phyloP scores from a whole-genome alignment of 2,888 invertebrate species.

The Globia sparganii region DNA sequence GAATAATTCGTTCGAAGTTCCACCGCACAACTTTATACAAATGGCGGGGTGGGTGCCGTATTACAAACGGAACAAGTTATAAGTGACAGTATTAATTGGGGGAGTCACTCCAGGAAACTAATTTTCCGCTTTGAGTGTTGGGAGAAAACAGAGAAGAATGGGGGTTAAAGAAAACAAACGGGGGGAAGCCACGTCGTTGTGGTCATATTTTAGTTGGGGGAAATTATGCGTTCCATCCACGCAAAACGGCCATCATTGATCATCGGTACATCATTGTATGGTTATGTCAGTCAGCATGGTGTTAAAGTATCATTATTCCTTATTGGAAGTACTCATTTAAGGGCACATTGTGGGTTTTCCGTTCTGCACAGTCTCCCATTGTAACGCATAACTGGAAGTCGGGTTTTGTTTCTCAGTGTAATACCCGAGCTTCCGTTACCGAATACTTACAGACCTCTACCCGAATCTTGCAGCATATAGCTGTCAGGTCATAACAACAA shows the following conservation, averaged over 20 bases:
- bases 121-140: constrained; percentile 40
- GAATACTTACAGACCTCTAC: neutral
- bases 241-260: neutral
- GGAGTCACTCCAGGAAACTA: constrained; percentile 41
- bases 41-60: constrained; percentile 78
- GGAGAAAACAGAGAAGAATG: constrained; percentile 25
- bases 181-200: neutral
- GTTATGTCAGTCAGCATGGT: neutral
- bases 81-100: constrained; percentile 64
- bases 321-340: neutral
- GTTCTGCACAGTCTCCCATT: too few relatives aligned
- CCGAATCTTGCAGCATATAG: neutral
- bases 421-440: neutral
- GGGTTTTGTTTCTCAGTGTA: neutral
- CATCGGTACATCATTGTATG: neutral
- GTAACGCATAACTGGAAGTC: neutral
- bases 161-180: constrained; percentile 11
- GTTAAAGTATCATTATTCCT: neutral
- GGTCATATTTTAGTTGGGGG: neutral
- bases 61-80: constrained; percentile 69
- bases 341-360: neutral
- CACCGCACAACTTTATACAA: constrained; percentile 83
- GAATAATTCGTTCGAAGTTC: constrained; percentile 86
- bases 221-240: neutral
- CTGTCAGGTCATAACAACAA: neutral